Percentiles rank a stretch among this genome's conserved stretches.
phyloP scores from a whole-genome alignment of 2,113 vertebrate genomes.

The Scolopax mira region DNA sequence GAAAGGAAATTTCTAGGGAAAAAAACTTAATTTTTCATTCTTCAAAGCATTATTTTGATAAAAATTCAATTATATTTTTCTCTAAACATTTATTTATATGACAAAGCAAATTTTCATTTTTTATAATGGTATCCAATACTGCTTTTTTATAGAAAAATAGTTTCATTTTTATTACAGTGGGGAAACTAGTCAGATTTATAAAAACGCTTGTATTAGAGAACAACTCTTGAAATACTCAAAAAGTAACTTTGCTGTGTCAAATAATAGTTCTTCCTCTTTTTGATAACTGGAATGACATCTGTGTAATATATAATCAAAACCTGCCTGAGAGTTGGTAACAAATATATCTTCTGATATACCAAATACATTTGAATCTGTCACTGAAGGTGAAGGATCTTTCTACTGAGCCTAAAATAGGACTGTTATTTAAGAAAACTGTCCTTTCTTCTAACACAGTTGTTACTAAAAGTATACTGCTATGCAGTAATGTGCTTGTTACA shows the following conservation, averaged over 20 bases:
- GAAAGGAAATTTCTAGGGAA: neutral
- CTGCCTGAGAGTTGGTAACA: neutral
- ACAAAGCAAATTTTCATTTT: neutral
- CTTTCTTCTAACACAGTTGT: neutral
- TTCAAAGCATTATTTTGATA: neutral
- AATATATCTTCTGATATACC: neutral
- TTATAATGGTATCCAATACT: neutral
- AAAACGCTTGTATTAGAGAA: neutral
- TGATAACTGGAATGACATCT: neutral
- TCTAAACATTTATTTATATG: neutral
- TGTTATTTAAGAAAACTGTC: neutral
- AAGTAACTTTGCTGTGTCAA: neutral
- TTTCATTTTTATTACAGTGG: neutral
- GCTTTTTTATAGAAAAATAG: neutral
- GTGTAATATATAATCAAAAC: neutral
- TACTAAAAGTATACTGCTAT: neutral
- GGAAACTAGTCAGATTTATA: neutral
- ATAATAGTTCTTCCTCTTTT: neutral
- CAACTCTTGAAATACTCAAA: neutral
- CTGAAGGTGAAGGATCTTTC: neutral
- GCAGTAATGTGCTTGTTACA: neutral
- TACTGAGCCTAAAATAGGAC: neutral
- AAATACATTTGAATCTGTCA: neutral
- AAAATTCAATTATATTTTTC: neutral
- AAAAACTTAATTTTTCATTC: neutral